Evolutionary conservation across 2,113 vertebrate species (phyloP).

Genomic region (Oceanites oceanicus): DNA sequence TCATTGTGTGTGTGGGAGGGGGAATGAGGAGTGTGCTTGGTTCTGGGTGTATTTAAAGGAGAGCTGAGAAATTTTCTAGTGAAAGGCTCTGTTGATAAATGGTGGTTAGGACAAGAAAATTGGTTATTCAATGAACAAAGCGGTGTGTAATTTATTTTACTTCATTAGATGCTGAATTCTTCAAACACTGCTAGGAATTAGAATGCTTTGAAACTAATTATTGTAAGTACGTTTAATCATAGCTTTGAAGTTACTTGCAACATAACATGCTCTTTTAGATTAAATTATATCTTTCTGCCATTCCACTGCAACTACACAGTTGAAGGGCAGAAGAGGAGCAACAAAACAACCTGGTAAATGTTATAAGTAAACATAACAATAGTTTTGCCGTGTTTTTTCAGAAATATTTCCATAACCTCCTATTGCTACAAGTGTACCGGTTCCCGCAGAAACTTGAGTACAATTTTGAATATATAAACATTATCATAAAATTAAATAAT

Average conservation of each 20-base stretch:
- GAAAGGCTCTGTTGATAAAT: slow-evolving; percentile 65
- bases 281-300: slow-evolving; percentile 50
- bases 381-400: not conserved
- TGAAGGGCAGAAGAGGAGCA: not conserved
- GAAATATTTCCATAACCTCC: not conserved
- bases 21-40: not conserved
- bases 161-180: slow-evolving; percentile 72
- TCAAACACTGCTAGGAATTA: slow-evolving; percentile 63
- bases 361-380: not conserved
- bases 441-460: not conserved
- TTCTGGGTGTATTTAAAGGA: not conserved
- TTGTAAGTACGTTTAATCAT: slow-evolving; percentile 72
- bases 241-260: slow-evolving; percentile 65
- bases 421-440: not conserved
- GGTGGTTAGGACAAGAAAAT: slow-evolving; percentile 59
- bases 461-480: not conserved
- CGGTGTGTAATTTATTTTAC: slow-evolving; percentile 72
- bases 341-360: not conserved
- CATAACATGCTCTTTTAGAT: slow-evolving; percentile 28
- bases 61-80: slow-evolving; percentile 31
- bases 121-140: slow-evolving; percentile 71
- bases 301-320: not conserved
- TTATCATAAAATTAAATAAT: not conserved
- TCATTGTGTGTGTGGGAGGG: not conserved
- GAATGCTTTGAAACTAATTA: slow-evolving; percentile 71